A percentile compares a stretch with the other conserved stretches of the same genome.
Evolutionary conservation across 1,140 invertebrate species (phyloP).

Genomic region (Hyles vespertilio): DNA sequence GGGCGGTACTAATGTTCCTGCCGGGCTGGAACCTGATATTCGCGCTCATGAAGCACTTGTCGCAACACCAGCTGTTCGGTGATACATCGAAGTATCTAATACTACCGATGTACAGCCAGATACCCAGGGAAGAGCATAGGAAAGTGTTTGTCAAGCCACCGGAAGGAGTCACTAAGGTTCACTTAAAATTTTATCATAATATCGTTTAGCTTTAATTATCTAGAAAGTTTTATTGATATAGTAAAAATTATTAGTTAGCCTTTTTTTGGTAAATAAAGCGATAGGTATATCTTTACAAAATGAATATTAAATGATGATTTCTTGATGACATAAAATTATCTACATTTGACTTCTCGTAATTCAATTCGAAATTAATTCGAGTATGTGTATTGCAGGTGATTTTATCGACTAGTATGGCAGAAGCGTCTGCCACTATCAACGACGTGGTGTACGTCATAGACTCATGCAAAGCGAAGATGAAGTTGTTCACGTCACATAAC

Average conservation of each 20-base stretch:
- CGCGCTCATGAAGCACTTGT: slow-evolving; percentile 90
- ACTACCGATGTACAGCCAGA: slow-evolving; percentile 92
- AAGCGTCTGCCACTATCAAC: slow-evolving; percentile 97
- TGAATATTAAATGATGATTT: too few relatives aligned
- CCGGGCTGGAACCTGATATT: slow-evolving; percentile 98
- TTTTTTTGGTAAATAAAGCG: too few relatives aligned
- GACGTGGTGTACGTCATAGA: slow-evolving; percentile 98
- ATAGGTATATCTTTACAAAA: too few relatives aligned
- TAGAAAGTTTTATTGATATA: too few relatives aligned
- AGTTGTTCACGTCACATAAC: slow-evolving; percentile 95
- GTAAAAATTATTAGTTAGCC: too few relatives aligned
- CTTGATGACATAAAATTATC: too few relatives aligned
- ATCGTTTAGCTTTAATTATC: too few relatives aligned
- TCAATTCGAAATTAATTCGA: too few relatives aligned
- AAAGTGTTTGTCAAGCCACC: slow-evolving; percentile 90
- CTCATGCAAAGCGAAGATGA: slow-evolving; percentile 96
- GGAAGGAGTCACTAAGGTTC: slow-evolving; percentile 54
- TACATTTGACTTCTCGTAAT: too few relatives aligned
- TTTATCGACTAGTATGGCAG: slow-evolving; percentile 93
- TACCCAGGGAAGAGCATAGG: slow-evolving; percentile 92
- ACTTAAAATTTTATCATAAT: too few relatives aligned
- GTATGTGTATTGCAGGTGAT: slow-evolving; percentile 79
- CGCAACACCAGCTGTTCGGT: slow-evolving; percentile 86
- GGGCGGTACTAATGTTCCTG: slow-evolving; percentile 93
- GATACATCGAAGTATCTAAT: slow-evolving; percentile 79